Evolutionary conservation across 37 sponge, comb jelly and placozoan genomes (phyloP).

Genomic region (Chondrilla cf. caribensis): DNA sequence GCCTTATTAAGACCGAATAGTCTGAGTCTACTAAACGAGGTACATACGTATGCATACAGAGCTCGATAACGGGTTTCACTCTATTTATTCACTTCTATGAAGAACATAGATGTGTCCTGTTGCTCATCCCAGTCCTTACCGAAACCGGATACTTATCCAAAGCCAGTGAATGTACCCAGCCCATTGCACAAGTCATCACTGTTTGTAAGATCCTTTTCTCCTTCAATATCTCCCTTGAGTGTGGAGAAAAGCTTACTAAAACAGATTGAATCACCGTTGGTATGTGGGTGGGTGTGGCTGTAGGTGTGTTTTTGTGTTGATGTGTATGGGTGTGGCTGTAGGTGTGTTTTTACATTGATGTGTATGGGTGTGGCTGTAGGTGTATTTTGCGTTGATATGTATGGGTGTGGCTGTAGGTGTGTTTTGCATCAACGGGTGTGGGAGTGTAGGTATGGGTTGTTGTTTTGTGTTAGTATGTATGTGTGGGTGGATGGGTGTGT

Average conservation of each 20-base stretch:
- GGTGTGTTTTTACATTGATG: neutral
- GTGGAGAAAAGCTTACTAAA: neutral
- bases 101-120: too few species aligned
- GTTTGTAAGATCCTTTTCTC: slow-evolving; percentile 1
- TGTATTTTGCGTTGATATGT: slow-evolving; percentile 3
- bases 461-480: slow-evolving; percentile 44
- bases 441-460: too few species aligned
- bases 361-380: neutral
- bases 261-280: slow-evolving; percentile 63
- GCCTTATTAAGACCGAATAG: too few species aligned
- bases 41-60: too few species aligned
- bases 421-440: too few species aligned
- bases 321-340: neutral
- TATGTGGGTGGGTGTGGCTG: slow-evolving; percentile 13
- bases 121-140: too few species aligned
- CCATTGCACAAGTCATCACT: neutral
- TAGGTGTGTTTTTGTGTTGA: too few species aligned
- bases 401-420: too few species aligned
- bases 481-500: neutral
- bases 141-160: neutral
- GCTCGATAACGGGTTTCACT: too few species aligned
- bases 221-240: slow-evolving; percentile 16
- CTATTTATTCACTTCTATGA: too few species aligned
- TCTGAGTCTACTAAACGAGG: too few species aligned
- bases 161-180: neutral